These are phyloP conservation scores for Chelidonichthys spinosus DNA, from an alignment of 2,797 vertebrate species.

Conservation along the genomic window DNA sequence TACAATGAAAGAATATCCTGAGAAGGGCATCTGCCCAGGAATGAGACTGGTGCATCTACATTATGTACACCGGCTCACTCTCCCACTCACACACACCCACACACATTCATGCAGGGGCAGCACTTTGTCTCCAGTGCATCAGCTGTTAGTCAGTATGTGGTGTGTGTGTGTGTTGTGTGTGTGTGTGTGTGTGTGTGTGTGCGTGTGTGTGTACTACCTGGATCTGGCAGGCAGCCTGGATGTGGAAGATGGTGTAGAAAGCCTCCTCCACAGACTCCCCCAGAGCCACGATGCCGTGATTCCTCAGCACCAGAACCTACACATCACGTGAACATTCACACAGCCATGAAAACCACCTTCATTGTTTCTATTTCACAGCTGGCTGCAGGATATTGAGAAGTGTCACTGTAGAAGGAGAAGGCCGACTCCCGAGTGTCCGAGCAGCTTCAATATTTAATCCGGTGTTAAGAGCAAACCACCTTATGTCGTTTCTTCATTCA, in stretches of 20 bases:
- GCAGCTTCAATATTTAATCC: conserved; percentile 34
- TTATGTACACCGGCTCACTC: conserved; percentile 15
- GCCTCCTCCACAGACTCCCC: conserved; percentile 96
- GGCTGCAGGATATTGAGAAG: background rate
- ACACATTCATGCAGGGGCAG: conserved; percentile 15
- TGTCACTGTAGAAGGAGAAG: background rate
- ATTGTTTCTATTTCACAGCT: background rate
- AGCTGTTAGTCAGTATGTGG: conserved; percentile 29
- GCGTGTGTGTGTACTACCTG: conserved; percentile 84
- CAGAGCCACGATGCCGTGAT: conserved; percentile 92
- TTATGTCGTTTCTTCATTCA: conserved; percentile 11
- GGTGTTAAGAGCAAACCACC: conserved; percentile 6
- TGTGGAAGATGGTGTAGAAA: conserved; percentile 94
- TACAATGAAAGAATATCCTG: conserved; percentile 14
- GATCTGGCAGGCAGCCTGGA: conserved; percentile 96
- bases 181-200: conserved; percentile 24
- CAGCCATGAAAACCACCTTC: conserved; percentile 7
- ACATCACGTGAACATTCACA: conserved; percentile 18
- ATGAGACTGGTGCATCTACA: conserved; percentile 29
- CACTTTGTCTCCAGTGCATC: conserved; percentile 21
- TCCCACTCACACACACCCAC: conserved; percentile 26
- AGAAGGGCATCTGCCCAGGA: conserved; percentile 36
- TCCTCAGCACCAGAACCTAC: conserved; percentile 93
- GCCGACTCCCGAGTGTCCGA: background rate
- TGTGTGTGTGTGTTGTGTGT: conserved; percentile 5